A percentile compares a stretch with the other conserved stretches of the same genome.
These are phyloP conservation scores for Bathynomus jamesi DNA, from an alignment of 1,140 invertebrate species.

Conservation along the genomic window DNA sequence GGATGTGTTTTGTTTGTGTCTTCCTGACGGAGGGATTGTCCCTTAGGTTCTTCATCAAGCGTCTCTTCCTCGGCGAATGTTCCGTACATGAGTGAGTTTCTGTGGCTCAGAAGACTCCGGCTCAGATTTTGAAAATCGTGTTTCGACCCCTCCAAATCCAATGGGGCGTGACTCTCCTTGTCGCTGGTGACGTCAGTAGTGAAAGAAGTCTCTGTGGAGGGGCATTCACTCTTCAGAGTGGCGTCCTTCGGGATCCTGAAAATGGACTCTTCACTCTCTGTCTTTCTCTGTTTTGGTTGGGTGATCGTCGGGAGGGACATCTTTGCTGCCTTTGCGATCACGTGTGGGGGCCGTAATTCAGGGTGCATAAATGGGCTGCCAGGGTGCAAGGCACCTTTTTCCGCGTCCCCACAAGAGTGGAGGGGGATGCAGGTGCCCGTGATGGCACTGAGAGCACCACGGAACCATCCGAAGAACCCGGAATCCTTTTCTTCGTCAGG, in stretches of 20 bases:
- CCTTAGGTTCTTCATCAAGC: not conserved
- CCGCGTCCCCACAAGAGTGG: constrained; percentile 6
- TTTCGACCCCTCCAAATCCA: not conserved
- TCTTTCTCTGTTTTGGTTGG: not conserved
- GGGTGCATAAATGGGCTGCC: constrained; percentile 10
- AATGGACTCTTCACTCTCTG: not conserved
- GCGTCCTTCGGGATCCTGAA: not conserved
- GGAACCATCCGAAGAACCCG: constrained; percentile 18
- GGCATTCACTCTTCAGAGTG: not conserved
- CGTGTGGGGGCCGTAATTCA: constrained; percentile 18
- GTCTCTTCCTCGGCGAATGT: not conserved
- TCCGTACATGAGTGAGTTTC: not conserved
- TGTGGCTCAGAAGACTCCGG: not conserved
- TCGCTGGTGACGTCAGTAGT: not conserved
- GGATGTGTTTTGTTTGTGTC: too few species aligned
- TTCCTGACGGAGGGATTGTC: not conserved
- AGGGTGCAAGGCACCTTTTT: constrained; percentile 4
- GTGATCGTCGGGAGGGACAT: not conserved
- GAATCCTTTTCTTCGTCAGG: constrained; percentile 11
- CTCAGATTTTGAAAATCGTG: not conserved
- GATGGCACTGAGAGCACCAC: constrained; percentile 19
- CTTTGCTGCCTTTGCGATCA: constrained; percentile 26
- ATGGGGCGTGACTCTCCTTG: not conserved
- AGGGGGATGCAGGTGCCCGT: constrained; percentile 25
- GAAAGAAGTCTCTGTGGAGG: not conserved